These are phyloP conservation scores for Baccha elongata DNA, from an alignment of 2,888 invertebrate genomes.

Conservation along the genomic window DNA sequence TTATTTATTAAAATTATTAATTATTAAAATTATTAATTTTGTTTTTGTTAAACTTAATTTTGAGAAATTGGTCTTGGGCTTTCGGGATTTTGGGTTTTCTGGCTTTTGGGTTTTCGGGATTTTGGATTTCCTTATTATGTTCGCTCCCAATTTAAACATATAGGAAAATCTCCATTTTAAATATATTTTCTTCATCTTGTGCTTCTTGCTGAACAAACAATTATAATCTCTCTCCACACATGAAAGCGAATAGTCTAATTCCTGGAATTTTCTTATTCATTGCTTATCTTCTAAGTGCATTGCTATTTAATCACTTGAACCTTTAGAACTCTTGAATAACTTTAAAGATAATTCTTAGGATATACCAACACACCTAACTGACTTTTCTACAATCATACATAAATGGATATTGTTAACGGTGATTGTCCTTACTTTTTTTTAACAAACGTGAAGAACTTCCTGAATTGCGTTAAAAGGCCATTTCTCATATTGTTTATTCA, in stretches of 20 bases:
- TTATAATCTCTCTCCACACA: conserved; percentile 31
- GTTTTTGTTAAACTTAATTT: too few relatives aligned
- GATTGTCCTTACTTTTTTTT: conserved; percentile 13
- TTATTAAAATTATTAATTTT: too few relatives aligned
- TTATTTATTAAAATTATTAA: too few relatives aligned
- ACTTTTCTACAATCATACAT: conserved; percentile 36
- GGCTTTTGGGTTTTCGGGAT: too few relatives aligned
- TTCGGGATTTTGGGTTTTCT: too few relatives aligned
- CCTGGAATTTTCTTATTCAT: conserved; percentile 61
- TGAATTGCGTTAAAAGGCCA: conserved; percentile 72
- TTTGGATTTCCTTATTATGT: too few relatives aligned
- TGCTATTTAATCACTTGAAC: conserved; percentile 68
- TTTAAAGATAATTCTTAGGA: conserved; percentile 8
- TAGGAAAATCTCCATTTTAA: too few relatives aligned
- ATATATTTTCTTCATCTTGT: too few relatives aligned
- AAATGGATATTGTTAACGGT: conserved; percentile 43
- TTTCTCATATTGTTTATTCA: conserved; percentile 69
- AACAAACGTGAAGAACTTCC: conserved; percentile 42
- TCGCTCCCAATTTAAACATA: too few relatives aligned
- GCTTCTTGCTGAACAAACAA: background rate
- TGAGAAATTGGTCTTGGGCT: too few relatives aligned
- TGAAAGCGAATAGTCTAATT: conserved; percentile 44
- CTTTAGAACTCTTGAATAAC: conserved; percentile 26
- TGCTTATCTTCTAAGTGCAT: conserved; percentile 70
- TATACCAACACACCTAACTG: background rate